Conservation (phyloP, 2,113 vertebrate species). For the Eubucco bourcierii region DNA sequence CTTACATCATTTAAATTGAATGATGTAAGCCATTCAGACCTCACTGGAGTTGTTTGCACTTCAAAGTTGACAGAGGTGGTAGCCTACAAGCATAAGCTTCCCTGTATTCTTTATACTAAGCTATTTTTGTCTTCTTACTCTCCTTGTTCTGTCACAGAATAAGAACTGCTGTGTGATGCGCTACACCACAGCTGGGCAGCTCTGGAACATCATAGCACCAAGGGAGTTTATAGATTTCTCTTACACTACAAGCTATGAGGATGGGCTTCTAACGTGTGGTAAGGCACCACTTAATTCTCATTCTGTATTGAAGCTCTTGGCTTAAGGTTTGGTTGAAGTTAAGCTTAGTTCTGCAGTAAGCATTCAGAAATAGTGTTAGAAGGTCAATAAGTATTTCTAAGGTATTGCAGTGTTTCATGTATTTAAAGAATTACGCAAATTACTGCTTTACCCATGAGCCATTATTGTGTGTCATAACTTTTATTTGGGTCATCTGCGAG, state of each 20-base stretch:
- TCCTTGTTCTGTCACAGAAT: background rate
- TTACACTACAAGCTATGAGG: constrained; percentile 80
- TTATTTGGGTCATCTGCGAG: accelerated
- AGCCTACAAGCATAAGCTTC: background rate
- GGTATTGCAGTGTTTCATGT: background rate
- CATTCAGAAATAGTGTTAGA: background rate
- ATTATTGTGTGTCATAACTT: background rate
- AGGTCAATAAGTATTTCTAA: background rate
- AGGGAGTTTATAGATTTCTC: constrained; percentile 90
- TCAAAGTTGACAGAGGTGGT: background rate
- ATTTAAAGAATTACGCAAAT: background rate
- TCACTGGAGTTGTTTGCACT: background rate
- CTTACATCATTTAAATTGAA: background rate
- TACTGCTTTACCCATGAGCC: background rate
- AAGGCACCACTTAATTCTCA: constrained; percentile 19
- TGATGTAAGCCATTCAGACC: background rate
- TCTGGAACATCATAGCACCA: constrained; percentile 85
- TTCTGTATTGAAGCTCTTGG: background rate
- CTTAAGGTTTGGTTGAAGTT: background rate
- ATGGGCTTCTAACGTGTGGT: constrained; percentile 85
- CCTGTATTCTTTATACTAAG: background rate
- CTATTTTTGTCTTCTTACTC: background rate
- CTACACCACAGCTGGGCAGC: constrained; percentile 85
- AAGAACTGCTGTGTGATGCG: constrained; percentile 85
- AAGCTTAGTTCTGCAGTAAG: background rate